phyloP scores from a whole-genome alignment of 2,113 vertebrate species.

The human region DNA sequence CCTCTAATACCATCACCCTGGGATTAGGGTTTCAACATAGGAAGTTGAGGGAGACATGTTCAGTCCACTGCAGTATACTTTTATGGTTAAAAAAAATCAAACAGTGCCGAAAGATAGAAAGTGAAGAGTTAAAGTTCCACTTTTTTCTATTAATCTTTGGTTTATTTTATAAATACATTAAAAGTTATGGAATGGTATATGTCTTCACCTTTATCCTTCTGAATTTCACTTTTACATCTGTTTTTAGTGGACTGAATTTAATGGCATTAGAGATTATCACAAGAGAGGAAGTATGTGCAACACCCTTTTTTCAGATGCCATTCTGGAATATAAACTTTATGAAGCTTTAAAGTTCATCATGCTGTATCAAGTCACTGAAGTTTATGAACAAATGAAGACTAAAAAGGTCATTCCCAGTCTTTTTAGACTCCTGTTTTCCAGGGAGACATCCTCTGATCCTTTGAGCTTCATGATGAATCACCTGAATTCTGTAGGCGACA shows the following conservation, averaged over 20 bases:
- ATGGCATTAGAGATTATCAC: conserved; percentile 81
- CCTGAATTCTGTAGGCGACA: conserved; percentile 87
- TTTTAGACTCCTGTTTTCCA: conserved; percentile 83
- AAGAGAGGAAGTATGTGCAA: conserved; percentile 84
- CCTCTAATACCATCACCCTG: not conserved
- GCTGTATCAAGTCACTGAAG: conserved; percentile 86
- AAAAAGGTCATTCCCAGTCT: conserved; percentile 76
- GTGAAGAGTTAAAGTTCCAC: not conserved
- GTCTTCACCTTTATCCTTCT: not conserved
- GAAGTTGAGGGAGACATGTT: not conserved
- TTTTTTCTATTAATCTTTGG: not conserved
- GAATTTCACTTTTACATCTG: not conserved
- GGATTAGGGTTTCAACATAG: not conserved
- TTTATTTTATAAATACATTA: not conserved
- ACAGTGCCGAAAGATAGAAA: not conserved
- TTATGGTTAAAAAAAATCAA: not conserved
- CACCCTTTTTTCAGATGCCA: conserved; percentile 84
- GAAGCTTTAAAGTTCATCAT: conserved; percentile 90
- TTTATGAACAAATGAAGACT: conserved; percentile 83
- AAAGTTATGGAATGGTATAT: accelerated
- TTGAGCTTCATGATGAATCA: conserved; percentile 91
- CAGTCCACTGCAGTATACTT: not conserved
- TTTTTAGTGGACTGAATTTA: conserved; percentile 86
- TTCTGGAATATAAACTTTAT: conserved; percentile 83
- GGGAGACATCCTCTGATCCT: conserved; percentile 86